Evolutionary conservation across 2,797 vertebrate species (phyloP).

Genomic region (Rhabdomys pumilio): DNA sequence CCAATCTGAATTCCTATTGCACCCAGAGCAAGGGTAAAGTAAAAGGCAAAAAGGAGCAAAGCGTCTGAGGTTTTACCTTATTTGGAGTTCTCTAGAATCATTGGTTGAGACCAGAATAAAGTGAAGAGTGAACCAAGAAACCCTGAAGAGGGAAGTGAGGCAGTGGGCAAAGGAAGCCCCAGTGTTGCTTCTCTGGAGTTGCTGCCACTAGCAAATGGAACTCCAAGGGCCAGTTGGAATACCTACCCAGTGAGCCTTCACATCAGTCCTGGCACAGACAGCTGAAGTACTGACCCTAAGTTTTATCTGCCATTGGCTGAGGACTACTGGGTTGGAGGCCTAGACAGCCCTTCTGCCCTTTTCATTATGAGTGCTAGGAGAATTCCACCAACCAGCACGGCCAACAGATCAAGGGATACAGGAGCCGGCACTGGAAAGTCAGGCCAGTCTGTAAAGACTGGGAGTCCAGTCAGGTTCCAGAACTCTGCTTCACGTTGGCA

Average conservation of each 20-base stretch:
- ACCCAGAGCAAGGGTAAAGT: not conserved
- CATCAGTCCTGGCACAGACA: not conserved
- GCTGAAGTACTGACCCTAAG: accelerated
- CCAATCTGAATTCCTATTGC: not conserved
- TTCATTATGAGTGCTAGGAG: not conserved
- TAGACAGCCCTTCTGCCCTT: not conserved
- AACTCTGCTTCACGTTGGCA: not conserved
- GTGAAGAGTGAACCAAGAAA: not conserved
- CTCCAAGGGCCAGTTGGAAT: not conserved
- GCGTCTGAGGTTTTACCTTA: not conserved
- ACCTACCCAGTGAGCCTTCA: not conserved
- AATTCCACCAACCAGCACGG: not conserved
- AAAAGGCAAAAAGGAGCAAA: not conserved
- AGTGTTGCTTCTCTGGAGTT: too few relatives aligned
- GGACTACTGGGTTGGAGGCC: not conserved
- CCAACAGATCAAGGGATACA: not conserved
- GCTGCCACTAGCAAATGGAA: accelerated
- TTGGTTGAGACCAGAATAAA: not conserved
- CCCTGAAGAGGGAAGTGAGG: not conserved
- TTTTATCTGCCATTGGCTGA: not conserved
- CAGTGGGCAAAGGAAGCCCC: not conserved
- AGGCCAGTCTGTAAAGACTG: not conserved
- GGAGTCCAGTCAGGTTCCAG: too few relatives aligned
- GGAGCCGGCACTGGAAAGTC: not conserved
- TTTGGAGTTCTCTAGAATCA: not conserved